phyloP scores from a whole-genome alignment of 2,888 invertebrate species.

The Synanthedon tipuliformis region DNA sequence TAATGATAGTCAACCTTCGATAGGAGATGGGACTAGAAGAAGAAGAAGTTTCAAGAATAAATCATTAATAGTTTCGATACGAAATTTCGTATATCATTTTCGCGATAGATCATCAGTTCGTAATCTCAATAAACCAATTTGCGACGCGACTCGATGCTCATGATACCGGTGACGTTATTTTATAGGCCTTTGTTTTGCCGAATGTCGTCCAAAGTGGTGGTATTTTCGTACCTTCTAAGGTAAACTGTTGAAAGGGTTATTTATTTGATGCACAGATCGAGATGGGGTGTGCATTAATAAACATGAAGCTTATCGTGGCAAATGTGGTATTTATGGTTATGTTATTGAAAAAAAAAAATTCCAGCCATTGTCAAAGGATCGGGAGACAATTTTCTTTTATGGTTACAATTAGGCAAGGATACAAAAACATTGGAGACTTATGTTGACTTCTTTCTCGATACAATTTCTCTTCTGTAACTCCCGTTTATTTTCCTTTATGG shows the following conservation, averaged over 20 bases:
- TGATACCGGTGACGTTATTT: constrained; percentile 23
- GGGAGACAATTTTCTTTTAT: neutral
- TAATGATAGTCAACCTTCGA: too few species aligned
- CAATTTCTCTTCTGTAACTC: too few species aligned
- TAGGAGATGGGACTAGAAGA: too few species aligned
- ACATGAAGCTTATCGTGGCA: neutral
- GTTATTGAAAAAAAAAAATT: neutral
- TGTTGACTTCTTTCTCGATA: too few species aligned
- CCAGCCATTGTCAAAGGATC: neutral
- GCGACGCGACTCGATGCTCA: constrained; percentile 18
- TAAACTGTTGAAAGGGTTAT: constrained; percentile 28
- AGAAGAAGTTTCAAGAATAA: too few species aligned
- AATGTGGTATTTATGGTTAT: neutral
- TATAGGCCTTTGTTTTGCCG: constrained; percentile 33
- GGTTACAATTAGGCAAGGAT: neutral
- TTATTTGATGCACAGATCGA: constrained; percentile 21
- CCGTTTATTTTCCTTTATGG: too few species aligned
- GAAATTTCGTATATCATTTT: neutral
- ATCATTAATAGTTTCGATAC: too few species aligned
- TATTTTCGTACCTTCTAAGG: constrained; percentile 19
- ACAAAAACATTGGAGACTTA: too few species aligned
- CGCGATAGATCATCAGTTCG: constrained; percentile 14
- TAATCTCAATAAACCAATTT: constrained; percentile 63
- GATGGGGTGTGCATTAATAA: constrained; percentile 1
- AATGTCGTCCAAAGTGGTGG: neutral